Base-by-base conservation (phyloP, 2,113 vertebrate genomes). In the Chionomys nivalis region DNA sequence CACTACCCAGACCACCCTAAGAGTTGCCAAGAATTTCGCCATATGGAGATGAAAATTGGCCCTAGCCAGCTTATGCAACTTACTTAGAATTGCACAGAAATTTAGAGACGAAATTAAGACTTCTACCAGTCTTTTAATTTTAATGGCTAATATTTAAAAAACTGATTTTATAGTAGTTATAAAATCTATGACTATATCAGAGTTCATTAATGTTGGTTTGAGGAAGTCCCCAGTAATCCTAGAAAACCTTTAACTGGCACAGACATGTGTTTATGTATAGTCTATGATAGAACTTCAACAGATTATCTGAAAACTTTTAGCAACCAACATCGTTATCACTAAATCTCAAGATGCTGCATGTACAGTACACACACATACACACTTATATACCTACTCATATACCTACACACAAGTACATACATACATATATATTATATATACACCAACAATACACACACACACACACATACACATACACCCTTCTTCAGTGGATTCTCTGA, bases 101-200 rank as follows among this genome's bases (percentile, higher is more conserved):
- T 90, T 82, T 72, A 55, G 14, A 31, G 24, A 24, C 28, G 85
- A 87, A 93, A 63, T 94, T 36, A 93, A 95, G 73, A 55, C 28
- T 75, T 24, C 28, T 42, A n/a, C 6, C 42, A 83, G 21, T 9
- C 61, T 89, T 31, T 89, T 78, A 55, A 63, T 55, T 90, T 52
- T 94, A 79, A 83, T 13, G 5, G 44, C 5, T 76, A 33, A 73
- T 82, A 52, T 44, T 93, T 89, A 23, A 83, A 23, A 76, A 95
- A n/a, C 6, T 39, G 66, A 78, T 85, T 88, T 81, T 42, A 61
- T n/a, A 23, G 55, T 76, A 52, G 44, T 52, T 96, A 8, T 36
- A 89, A 93, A 82, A 94, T 83, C 58, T 94, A 33, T 36, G 33
- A 47, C 33, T 89, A 3, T 58, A 63, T 83, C 33, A 23, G 39